These are phyloP conservation scores for Neoaliturus tenellus DNA, from an alignment of 2,888 invertebrate genomes.

Conservation along the genomic window DNA sequence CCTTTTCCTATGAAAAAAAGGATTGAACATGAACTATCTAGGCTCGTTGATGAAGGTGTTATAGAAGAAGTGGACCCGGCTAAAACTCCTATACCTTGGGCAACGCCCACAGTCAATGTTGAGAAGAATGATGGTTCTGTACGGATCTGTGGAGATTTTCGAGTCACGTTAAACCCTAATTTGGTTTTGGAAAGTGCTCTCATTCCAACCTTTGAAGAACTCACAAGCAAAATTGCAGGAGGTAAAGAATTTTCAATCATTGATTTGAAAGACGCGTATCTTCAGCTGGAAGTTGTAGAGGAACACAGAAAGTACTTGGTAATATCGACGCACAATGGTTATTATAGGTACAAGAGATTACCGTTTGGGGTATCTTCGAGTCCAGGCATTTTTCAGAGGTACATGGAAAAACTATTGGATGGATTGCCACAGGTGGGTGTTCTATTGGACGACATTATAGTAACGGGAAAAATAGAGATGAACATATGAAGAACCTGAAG, in stretches of 20 bases:
- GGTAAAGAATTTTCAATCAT: not conserved
- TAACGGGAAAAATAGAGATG: not conserved
- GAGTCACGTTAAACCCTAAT: not conserved
- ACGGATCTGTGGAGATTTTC: constrained; percentile 17
- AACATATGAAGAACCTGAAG: not conserved
- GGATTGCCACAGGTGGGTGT: not conserved
- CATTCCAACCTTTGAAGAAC: not conserved
- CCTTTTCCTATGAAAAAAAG: not conserved
- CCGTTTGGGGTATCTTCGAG: not conserved
- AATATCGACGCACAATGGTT: not conserved
- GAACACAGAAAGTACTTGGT: not conserved
- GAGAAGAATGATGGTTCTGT: not conserved
- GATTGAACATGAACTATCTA: not conserved
- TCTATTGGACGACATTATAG: not conserved
- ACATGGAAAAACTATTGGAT: not conserved
- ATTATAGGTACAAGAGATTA: not conserved
- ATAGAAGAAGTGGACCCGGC: constrained; percentile 1
- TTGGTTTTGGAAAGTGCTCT: not conserved
- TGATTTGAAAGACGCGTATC: constrained; percentile 3
- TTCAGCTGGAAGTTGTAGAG: not conserved
- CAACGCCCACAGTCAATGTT: not conserved
- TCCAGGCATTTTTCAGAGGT: not conserved
- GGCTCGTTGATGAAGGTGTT: not conserved
- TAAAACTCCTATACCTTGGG: not conserved
- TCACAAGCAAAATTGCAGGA: not conserved